These are phyloP conservation scores for Drosophila sp. DNA, from an alignment of 1,140 invertebrate genomes.

Conservation along the genomic window DNA sequence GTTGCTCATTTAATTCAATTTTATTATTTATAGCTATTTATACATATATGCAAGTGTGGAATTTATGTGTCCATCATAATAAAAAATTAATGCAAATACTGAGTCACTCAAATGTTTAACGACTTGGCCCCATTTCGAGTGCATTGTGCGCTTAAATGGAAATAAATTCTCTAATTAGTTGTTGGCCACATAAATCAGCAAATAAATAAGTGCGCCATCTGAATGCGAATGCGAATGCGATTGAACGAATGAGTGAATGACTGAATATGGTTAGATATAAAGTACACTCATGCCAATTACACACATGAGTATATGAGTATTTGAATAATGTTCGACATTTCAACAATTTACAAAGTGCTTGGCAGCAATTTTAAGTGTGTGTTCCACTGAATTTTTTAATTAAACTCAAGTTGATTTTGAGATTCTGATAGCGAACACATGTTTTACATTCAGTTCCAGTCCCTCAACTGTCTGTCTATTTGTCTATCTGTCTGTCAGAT, in stretches of 20 bases:
- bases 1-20: background rate
- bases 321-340: constrained; percentile 49
- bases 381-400: constrained; percentile 55
- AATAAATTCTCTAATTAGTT: constrained; percentile 77
- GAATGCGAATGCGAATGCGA: too few species aligned
- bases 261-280: background rate
- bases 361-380: constrained; percentile 58
- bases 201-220: constrained; percentile 56
- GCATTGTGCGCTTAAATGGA: constrained; percentile 61
- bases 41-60: constrained; percentile 16
- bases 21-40: constrained; percentile 14
- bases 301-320: constrained; percentile 2
- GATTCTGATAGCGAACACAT: constrained; percentile 65
- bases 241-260: constrained; percentile 9
- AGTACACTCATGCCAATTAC: constrained; percentile 3
- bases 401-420: constrained; percentile 48
- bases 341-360: constrained; percentile 61
- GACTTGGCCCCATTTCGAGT: constrained; percentile 49
- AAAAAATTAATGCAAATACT: constrained; percentile 47
- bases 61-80: constrained; percentile 52
- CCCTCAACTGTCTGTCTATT: constrained; percentile 45
- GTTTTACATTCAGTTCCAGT: constrained; percentile 36
- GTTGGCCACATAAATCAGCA: constrained; percentile 71
- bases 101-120: constrained; percentile 49
- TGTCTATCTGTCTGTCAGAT: constrained; percentile 34